Conservation (phyloP, 2,888 invertebrate genomes). For the Cataglyphis altisquamis region DNA sequence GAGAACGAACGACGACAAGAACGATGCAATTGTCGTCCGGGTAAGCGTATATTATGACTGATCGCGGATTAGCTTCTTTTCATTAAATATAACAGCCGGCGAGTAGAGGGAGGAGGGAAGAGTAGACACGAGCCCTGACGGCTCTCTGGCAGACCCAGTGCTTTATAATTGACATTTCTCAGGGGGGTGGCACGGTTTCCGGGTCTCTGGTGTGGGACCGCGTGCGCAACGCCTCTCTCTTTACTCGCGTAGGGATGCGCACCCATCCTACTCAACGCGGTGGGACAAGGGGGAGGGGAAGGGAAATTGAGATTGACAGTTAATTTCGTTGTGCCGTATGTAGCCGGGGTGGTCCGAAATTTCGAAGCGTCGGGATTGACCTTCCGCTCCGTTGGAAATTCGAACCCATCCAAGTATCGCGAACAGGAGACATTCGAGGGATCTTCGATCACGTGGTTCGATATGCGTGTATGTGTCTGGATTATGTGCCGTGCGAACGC, state of each 20-base stretch:
- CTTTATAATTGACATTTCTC: conserved; percentile 76
- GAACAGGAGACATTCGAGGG: conserved; percentile 48
- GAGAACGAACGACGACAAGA: conserved; percentile 11
- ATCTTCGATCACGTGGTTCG: conserved; percentile 30
- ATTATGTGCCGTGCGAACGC: conserved; percentile 46
- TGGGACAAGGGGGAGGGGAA: conserved; percentile 43
- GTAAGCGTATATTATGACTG: conserved; percentile 69
- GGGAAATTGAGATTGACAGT: conserved; percentile 86
- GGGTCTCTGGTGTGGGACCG: conserved; percentile 66
- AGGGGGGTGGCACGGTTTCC: conserved; percentile 56
- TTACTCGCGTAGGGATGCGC: conserved; percentile 48
- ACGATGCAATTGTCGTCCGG: conserved; percentile 25
- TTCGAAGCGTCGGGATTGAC: conserved; percentile 82
- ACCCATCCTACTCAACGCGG: conserved; percentile 3
- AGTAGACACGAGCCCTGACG: conserved; percentile 68
- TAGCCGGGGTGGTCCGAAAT: conserved; percentile 77
- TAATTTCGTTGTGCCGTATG: conserved; percentile 82
- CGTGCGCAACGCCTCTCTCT: conserved; percentile 4
- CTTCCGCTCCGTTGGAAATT: conserved; percentile 81
- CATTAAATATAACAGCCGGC: conserved; percentile 67
- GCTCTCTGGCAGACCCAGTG: conserved; percentile 69
- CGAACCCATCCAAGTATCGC: conserved; percentile 52
- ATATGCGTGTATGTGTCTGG: conserved; percentile 11
- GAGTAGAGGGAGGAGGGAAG: conserved; percentile 56
- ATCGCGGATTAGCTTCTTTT: conserved; percentile 70